Conservation (phyloP, 2,888 invertebrate genomes). For the Phyto melanocephala region DNA sequence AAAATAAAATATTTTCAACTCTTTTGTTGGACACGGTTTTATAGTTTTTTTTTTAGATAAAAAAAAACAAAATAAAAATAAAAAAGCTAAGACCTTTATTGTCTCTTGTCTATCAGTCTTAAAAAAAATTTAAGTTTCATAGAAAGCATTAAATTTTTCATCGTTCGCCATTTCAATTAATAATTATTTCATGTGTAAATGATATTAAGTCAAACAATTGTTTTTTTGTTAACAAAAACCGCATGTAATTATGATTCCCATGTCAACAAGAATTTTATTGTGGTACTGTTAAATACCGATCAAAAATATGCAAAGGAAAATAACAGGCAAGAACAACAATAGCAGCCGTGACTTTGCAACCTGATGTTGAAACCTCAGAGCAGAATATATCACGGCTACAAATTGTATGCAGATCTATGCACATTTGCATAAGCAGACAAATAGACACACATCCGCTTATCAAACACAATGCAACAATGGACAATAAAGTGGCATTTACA, state of each 20-base stretch:
- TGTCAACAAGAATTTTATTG: neutral
- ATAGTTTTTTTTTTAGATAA: too few species aligned
- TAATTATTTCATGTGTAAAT: neutral
- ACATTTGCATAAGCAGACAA: neutral
- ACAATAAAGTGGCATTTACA: neutral
- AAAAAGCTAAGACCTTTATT: too few species aligned
- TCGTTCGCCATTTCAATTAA: too few species aligned
- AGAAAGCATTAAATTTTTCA: too few species aligned
- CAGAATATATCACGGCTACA: neutral
- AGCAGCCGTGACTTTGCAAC: neutral
- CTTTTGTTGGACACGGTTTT: too few species aligned
- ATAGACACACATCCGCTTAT: too few species aligned
- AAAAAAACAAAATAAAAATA: too few species aligned
- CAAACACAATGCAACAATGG: neutral
- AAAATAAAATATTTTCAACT: too few species aligned
- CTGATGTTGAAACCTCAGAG: neutral
- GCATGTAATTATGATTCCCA: neutral
- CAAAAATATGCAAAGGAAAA: neutral
- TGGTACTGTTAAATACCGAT: neutral
- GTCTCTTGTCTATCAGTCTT: too few species aligned
- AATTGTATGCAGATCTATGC: neutral
- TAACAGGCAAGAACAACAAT: neutral
- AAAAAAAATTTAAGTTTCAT: too few species aligned
- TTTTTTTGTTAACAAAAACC: neutral
- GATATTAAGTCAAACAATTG: neutral